Conservation (phyloP, 2,888 invertebrate genomes). For the Cremastobaeus sp. region DNA sequence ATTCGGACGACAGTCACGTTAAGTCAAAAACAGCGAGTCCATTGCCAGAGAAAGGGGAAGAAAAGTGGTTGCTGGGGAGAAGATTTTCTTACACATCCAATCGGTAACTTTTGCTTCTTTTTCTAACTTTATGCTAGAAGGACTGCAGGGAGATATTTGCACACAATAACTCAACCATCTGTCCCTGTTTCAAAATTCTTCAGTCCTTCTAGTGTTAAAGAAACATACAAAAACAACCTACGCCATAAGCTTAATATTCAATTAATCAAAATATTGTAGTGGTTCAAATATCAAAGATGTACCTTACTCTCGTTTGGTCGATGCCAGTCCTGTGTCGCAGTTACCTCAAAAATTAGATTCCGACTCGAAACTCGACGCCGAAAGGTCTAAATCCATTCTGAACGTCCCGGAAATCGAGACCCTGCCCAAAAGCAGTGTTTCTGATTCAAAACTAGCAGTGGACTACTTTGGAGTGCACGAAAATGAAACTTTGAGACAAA, state of each 20-base stretch:
- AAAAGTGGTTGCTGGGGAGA: slow-evolving; percentile 79
- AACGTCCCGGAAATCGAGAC: slow-evolving; percentile 79
- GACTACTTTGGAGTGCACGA: slow-evolving; percentile 82
- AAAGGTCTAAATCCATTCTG: slow-evolving; percentile 78
- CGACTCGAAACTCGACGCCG: slow-evolving; percentile 84
- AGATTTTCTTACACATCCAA: slow-evolving; percentile 83
- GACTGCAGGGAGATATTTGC: no score
- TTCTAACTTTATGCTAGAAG: no score
- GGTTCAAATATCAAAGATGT: slow-evolving; percentile 82
- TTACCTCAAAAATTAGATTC: slow-evolving; percentile 84
- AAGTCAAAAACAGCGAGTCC: slow-evolving; percentile 77
- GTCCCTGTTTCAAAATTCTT: no score
- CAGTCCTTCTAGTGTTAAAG: no score
- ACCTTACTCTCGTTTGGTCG: slow-evolving; percentile 89
- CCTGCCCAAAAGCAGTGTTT: slow-evolving; percentile 89
- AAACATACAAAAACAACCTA: no score
- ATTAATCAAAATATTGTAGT: slow-evolving; percentile 56
- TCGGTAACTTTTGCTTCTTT: no score
- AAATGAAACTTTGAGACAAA: slow-evolving; percentile 70
- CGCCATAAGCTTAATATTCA: no score
- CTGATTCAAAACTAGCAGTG: slow-evolving; percentile 90
- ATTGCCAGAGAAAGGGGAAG: slow-evolving; percentile 72
- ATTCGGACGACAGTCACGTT: slow-evolving; percentile 66
- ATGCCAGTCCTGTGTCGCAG: slow-evolving; percentile 81
- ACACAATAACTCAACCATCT: no score